Evolutionary conservation across 1,140 invertebrate species (phyloP), one percentile per base, ranked within the genome.

Genomic region (Bicyclus anynana): DNA sequence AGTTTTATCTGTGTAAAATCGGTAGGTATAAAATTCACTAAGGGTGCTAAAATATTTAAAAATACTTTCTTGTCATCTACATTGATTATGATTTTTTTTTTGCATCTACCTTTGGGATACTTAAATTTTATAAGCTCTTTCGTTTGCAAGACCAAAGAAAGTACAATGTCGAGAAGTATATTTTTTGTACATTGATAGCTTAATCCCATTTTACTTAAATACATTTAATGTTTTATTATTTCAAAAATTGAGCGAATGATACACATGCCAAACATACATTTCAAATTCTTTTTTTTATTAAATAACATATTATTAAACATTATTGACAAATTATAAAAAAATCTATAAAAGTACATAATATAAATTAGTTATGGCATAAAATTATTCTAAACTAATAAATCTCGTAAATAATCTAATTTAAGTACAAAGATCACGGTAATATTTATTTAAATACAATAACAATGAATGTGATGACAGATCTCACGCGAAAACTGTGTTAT

Each of bases 311-410:
- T 38, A 16, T 38, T 64, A 76, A 80, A 77, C 59, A 73, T 72
- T 72, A 70, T 67, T 68, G 68, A 58, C 68, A 67, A 69, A 68
- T 69, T 68, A 80, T 75, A 61, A 73, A 78, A 80, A 80, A 79
- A 79, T 74, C 66, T 82, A 85, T 77, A 81, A 79, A 84, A 78
- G 69, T 76, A 76, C 17, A 38, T 17, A 62, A 76, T 72, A 83
- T 85, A 85, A 85, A 85, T 85, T 85, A 87, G 75, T 82, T 87
- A 87, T 87, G 84, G 82, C 82, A 85, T 85, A 81, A 83, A 80
- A 79, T 77, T 80, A 78, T 74, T 70, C 73, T 84, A 74, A 80
- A 72, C 67, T 72, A 75, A 44, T 66, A 77, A 84, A 85, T 81
- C 72, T 87, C 80, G 65, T 74, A 74, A 71, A 44, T 73, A 80